Conservation (phyloP, 2,888 invertebrate species). For the Willowsia nigromaculata region DNA sequence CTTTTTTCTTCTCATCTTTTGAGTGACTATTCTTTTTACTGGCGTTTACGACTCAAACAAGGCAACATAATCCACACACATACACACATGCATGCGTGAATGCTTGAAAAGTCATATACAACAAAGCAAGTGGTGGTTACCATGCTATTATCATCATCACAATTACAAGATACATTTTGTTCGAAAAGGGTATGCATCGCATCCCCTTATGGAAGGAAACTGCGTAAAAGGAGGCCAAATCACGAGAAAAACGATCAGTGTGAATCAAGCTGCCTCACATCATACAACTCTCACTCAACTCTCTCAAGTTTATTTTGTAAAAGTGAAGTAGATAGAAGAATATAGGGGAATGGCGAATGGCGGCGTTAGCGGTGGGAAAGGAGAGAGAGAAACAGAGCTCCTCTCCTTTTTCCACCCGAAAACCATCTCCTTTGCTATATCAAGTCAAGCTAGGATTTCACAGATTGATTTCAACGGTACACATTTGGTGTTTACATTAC, state of each 20-base stretch:
- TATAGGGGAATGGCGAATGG: neutral
- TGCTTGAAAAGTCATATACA: neutral
- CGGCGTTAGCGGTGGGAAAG: neutral
- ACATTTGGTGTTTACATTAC: conserved; percentile 52
- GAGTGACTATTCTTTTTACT: conserved; percentile 14
- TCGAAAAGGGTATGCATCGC: conserved; percentile 5
- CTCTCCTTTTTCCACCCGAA: neutral
- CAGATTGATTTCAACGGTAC: neutral
- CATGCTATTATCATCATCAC: conserved; percentile 2
- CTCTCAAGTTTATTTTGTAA: neutral
- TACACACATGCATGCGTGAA: neutral
- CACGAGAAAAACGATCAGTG: conserved; percentile 55
- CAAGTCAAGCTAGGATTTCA: neutral
- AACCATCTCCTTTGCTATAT: neutral
- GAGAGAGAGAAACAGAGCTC: neutral
- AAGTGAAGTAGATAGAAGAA: neutral
- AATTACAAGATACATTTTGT: conserved; percentile 29
- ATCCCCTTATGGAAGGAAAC: conserved; percentile 43
- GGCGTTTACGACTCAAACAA: neutral
- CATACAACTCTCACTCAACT: conserved; percentile 3
- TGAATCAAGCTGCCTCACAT: conserved; percentile 40
- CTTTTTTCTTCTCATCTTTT: conserved; percentile 16
- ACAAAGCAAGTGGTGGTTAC: conserved; percentile 69
- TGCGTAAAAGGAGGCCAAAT: conserved; percentile 71
- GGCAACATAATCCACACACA: neutral